A percentile compares a stretch with the other conserved stretches of the same genome.
These are phyloP conservation scores for Heliconius eleuchia DNA, from an alignment of 1,140 invertebrate species.

Conservation along the genomic window DNA sequence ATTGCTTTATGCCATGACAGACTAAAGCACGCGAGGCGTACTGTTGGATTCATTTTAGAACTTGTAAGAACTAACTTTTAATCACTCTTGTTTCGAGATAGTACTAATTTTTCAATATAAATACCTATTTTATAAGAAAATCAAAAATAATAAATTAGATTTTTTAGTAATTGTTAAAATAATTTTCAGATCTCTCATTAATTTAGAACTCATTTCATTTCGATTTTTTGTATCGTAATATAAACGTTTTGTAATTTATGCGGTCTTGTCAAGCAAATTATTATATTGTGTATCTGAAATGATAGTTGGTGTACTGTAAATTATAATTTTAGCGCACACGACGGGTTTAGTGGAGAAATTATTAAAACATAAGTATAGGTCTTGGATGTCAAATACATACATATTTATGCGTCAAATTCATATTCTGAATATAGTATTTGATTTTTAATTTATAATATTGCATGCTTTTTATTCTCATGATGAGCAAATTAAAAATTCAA, in stretches of 20 bases:
- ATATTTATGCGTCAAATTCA: too few relatives aligned
- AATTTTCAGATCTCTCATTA: conserved; percentile 26
- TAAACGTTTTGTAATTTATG: neutral
- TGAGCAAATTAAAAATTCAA: too few relatives aligned
- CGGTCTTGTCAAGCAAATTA: neutral
- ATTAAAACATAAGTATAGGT: too few relatives aligned
- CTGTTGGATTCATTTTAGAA: neutral
- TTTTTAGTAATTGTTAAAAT: conserved; percentile 12
- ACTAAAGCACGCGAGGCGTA: conserved; percentile 14
- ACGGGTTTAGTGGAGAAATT: neutral
- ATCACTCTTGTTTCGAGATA: neutral
- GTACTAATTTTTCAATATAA: neutral
- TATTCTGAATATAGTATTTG: too few relatives aligned
- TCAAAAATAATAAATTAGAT: neutral
- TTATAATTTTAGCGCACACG: conserved; percentile 3
- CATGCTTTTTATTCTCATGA: too few relatives aligned
- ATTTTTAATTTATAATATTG: too few relatives aligned
- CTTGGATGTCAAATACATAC: too few relatives aligned
- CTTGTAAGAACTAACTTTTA: neutral
- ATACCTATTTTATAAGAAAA: neutral
- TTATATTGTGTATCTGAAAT: neutral
- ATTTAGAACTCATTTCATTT: conserved; percentile 24
- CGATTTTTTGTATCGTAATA: neutral
- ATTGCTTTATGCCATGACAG: conserved; percentile 10
- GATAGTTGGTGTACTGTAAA: neutral